Base-by-base conservation (phyloP, 1,140 invertebrate species). In the Oncopeltus fasciatus region DNA sequence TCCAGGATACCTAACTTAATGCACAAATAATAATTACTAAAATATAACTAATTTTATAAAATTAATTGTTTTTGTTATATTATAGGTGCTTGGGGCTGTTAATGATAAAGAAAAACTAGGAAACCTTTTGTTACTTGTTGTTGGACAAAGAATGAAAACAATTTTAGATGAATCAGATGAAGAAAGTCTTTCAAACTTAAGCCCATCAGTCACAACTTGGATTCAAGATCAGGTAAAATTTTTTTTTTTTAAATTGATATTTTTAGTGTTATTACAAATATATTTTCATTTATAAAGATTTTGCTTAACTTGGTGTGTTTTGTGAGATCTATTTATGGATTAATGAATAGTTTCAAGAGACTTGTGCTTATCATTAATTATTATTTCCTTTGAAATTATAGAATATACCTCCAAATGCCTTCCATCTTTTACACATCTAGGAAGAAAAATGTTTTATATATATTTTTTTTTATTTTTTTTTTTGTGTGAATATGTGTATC, bases 141-240 rank as follows among this genome's bases (percentile, higher is more conserved):
- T 81, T 28, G 88, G 85, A n/a, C 79, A 83, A 68, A 74, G 88
- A 65, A 70, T 89, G n/a, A 80, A 80, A 68, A 76, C 80, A 38
- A 79, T 82, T 68, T 72, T 88, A 11, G 74, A 79, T 3, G 75
- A 75, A 57, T 78, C 79, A 14, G 74, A 75, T n/a, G 47, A 49
- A 20, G 73, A 80, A 64, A 79, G 83, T 68, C 73, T 89, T 43
- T 78, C 84, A 5, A 79, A 80, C 53, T 77, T 89, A 31, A 84
- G 81, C 64, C 82, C 87, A 18, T 72, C 80, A 11, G 69, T 90
- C 0, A 79, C 82, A 12, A 78, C 78, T 61, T 90, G 87, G 77
- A 72, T 92, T 31, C 79, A 84, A 60, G 78, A 76, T 62, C 71
- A 88, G 74, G 86, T 88, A 77, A 77, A 78, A 76, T 12, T 57